phyloP scores from a whole-genome alignment of 2,797 vertebrate species.

The Sandelia bainsii region DNA sequence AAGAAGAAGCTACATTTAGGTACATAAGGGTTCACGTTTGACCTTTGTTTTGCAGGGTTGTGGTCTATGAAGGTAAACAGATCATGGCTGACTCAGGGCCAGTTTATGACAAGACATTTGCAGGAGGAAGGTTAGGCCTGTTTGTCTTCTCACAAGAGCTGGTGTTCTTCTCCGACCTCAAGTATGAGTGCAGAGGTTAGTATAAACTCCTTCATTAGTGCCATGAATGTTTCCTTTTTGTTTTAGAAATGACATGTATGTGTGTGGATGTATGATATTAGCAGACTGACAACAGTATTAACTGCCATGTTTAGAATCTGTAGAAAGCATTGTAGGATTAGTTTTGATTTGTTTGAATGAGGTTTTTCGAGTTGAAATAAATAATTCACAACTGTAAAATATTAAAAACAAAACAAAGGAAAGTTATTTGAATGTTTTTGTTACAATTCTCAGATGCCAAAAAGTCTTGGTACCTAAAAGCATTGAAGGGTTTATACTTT shows the following conservation, averaged over 20 bases:
- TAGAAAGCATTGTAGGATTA: neutral
- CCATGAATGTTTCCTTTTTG: conserved; percentile 9
- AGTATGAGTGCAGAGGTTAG: conserved; percentile 99
- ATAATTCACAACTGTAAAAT: neutral
- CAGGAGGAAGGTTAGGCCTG: conserved; percentile 94
- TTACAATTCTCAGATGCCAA: neutral
- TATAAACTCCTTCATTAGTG: conserved; percentile 42
- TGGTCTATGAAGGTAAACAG: conserved; percentile 98
- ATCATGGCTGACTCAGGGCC: conserved; percentile 98
- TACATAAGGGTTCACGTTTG: neutral
- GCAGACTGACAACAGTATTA: neutral
- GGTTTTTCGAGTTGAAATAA: neutral
- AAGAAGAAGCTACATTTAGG: neutral
- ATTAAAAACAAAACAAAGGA: neutral
- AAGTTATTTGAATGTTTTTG: neutral
- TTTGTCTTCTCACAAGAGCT: conserved; percentile 99
- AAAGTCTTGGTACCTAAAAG: neutral
- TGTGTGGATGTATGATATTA: neutral
- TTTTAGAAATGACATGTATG: neutral
- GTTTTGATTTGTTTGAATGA: conserved; percentile 1
- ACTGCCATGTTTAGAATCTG: neutral
- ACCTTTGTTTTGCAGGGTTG: conserved; percentile 85
- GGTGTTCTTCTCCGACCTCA: conserved; percentile 99
- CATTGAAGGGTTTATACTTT: neutral
- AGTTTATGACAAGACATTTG: conserved; percentile 94